Base-by-base conservation (phyloP, 1,140 invertebrate genomes). In the Solenopsis invicta region DNA sequence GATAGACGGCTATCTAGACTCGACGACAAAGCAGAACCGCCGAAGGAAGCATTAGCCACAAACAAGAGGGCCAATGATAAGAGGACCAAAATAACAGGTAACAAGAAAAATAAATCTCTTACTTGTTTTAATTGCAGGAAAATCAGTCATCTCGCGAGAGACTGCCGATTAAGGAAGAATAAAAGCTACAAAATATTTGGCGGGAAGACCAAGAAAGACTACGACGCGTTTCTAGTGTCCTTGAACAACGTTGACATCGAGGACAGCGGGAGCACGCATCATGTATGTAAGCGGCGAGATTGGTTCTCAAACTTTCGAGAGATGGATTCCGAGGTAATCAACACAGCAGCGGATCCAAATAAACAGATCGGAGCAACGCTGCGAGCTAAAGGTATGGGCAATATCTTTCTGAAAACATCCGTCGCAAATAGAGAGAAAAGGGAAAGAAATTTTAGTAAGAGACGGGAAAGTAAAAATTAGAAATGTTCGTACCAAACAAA, bases 391-490 rank as follows among this genome's bases (percentile, higher is more conserved):
- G 81, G 56, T 10, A 18, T 84, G 10, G 80, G 78, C 1, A 61
- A 61, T 2, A n/a, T 84, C 2, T 24, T 18, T 16, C 13, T 87
- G 5, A 78, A 62, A 10, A 77, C 34, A 0, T 61, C n/a, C n/a
- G 76, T 82, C 6, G 61, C 34, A 0, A 41, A 75, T 9, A 12
- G 29, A 13, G 13, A 74, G 52, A 18, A 12, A 84, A 50, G 24
- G 24, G 45, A 1, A 76, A 84, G n/a, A 18, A 24, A 2, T 24
- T 87, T 16, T 69, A 16, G 18, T 84, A 9, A 50, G 8, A n/a
- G 16, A 76, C 18, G 71, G 71, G 2, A 87, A 56, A 24, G 29
- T 67, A 6, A 84, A 24, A n/a, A 84, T 84, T 21, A 6, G 9
- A 12, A 76, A 87, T 13, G n/a, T 18, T 0, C 4, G 13, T 2